These are phyloP conservation scores for Vespertilio murinus DNA, from an alignment of 2,797 vertebrate genomes.

Conservation along the genomic window DNA sequence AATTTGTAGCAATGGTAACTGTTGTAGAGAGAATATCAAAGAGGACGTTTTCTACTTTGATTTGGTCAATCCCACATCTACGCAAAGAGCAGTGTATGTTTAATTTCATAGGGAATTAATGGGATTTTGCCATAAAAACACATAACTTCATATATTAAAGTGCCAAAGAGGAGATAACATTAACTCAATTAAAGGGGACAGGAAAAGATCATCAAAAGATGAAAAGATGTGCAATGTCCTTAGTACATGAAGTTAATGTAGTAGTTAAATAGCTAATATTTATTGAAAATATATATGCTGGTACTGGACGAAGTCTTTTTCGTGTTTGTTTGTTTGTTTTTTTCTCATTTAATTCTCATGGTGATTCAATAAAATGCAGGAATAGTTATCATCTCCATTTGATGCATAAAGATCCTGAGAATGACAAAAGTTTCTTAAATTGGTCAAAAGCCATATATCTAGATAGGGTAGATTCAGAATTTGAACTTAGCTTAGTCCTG, in stretches of 20 bases:
- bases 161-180: not conserved
- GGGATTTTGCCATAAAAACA: not conserved
- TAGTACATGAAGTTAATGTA: not conserved
- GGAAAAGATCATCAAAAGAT: not conserved
- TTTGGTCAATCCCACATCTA: not conserved
- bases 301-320: not conserved
- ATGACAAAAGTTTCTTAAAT: not conserved
- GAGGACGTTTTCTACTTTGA: not conserved
- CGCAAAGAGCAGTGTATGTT: not conserved
- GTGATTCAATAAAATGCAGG: not conserved
- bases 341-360: not conserved
- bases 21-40: not conserved
- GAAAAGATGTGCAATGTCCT: not conserved
- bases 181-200: not conserved
- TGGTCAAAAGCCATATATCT: not conserved
- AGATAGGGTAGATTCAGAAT: not conserved
- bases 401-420: not conserved
- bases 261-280: not conserved
- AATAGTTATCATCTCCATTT: not conserved
- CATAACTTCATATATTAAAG: not conserved
- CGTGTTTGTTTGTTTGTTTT: too few relatives aligned
- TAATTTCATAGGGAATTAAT: not conserved
- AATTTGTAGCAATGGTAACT: not conserved
- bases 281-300: not conserved
- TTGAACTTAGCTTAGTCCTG: not conserved